Evolutionary conservation across 2,888 invertebrate genomes (phyloP).

Genomic region (Brachypalpus laphriformis): DNA sequence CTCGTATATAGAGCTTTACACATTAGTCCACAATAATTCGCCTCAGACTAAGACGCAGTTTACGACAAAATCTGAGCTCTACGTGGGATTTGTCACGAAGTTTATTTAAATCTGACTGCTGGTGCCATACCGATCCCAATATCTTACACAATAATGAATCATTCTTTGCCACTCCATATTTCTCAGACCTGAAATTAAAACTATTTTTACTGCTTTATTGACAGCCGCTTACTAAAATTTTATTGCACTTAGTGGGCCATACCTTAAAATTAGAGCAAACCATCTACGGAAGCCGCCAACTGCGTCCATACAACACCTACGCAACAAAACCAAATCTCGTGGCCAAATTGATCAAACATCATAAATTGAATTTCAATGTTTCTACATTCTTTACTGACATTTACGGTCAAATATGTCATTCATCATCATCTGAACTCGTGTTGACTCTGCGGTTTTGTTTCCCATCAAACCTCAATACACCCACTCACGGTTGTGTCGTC

Average conservation of each 20-base stretch:
- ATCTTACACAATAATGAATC: too few relatives aligned
- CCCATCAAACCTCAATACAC: conserved; percentile 25
- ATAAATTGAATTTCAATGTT: conserved; percentile 27
- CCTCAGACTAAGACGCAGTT: too few relatives aligned
- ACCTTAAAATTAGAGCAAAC: conserved; percentile 11
- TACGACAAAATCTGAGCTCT: too few relatives aligned
- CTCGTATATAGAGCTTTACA: too few relatives aligned
- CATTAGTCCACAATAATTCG: too few relatives aligned
- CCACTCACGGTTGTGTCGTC: conserved; percentile 32
- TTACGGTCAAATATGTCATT: conserved; percentile 31
- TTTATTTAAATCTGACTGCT: too few relatives aligned
- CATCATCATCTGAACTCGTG: conserved; percentile 9
- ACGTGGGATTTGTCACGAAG: too few relatives aligned
- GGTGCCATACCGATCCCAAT: too few relatives aligned
- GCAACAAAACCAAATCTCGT: conserved; percentile 11
- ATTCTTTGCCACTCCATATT: background rate
- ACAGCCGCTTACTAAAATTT: background rate
- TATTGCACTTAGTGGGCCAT: background rate
- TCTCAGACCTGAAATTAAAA: background rate
- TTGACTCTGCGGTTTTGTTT: conserved; percentile 22
- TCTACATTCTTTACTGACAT: conserved; percentile 10
- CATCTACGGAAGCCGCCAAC: background rate
- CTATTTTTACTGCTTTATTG: background rate
- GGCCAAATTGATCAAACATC: conserved; percentile 12
- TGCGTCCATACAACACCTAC: background rate